Percentiles rank a stretch among this genome's conserved stretches.
phyloP scores from a whole-genome alignment of 2,888 invertebrate genomes.

The Listrodromus nycthemerus region DNA sequence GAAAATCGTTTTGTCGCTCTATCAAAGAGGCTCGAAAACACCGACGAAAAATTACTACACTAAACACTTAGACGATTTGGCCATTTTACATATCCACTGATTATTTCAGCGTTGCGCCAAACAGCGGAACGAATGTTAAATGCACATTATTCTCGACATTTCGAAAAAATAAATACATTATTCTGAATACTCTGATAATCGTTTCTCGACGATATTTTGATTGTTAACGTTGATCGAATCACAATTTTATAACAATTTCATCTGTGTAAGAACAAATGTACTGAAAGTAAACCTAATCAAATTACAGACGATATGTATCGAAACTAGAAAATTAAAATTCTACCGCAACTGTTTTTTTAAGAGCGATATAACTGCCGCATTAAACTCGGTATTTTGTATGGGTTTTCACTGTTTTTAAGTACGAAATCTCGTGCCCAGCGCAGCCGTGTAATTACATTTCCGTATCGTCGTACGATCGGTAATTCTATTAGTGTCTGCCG shows the following conservation, averaged over 20 bases:
- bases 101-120: neutral
- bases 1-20: conserved; percentile 2
- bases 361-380: neutral
- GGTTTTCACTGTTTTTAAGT: conserved; percentile 13
- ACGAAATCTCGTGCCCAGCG: conserved; percentile 10
- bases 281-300: neutral
- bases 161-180: neutral
- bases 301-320: neutral
- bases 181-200: neutral
- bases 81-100: neutral
- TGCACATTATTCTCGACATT: neutral
- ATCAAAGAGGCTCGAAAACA: conserved; percentile 4
- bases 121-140: neutral
- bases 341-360: neutral
- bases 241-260: neutral
- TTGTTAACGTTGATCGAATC: neutral
- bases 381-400: neutral
- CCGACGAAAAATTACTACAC: neutral
- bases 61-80: neutral
- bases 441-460: neutral
- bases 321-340: neutral
- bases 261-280: neutral
- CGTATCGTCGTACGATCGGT: neutral
- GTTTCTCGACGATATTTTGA: neutral
- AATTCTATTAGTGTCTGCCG: conserved; percentile 14